Conservation (phyloP, 2,797 vertebrate species). For the Allochrocebus solatus region DNA sequence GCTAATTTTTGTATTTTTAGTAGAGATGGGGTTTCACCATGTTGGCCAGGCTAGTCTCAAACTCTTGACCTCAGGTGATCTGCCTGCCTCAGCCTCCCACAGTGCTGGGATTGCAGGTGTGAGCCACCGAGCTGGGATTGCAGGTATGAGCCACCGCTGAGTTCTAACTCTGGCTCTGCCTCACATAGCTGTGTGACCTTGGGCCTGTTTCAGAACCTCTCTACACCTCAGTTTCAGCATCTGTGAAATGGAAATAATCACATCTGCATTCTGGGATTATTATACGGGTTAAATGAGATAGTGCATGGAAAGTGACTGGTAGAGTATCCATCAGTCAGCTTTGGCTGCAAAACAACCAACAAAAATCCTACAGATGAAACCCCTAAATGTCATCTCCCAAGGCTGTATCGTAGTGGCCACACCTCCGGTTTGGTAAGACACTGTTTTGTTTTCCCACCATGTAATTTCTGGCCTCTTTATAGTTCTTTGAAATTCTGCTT, state of each 20-base stretch:
- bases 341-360: background rate
- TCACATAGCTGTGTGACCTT: background rate
- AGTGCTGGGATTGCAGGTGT: background rate
- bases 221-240: background rate
- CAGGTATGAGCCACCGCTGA: background rate
- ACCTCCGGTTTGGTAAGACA: background rate
- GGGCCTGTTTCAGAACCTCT: background rate
- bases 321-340: background rate
- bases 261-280: background rate
- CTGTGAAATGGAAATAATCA: background rate
- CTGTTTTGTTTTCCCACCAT: background rate
- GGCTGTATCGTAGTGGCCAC: background rate
- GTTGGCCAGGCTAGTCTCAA: background rate
- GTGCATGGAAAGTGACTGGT: background rate
- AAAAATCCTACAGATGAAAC: background rate
- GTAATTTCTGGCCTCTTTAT: background rate
- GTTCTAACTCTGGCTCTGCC: background rate
- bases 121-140: no score
- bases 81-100: background rate
- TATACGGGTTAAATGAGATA: background rate
- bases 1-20: background rate
- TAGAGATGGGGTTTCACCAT: background rate
- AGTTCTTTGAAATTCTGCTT: conserved; percentile 10
- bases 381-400: background rate
- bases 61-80: background rate